These are phyloP conservation scores for Apeira syringaria DNA, from an alignment of 2,888 invertebrate genomes.

Conservation along the genomic window DNA sequence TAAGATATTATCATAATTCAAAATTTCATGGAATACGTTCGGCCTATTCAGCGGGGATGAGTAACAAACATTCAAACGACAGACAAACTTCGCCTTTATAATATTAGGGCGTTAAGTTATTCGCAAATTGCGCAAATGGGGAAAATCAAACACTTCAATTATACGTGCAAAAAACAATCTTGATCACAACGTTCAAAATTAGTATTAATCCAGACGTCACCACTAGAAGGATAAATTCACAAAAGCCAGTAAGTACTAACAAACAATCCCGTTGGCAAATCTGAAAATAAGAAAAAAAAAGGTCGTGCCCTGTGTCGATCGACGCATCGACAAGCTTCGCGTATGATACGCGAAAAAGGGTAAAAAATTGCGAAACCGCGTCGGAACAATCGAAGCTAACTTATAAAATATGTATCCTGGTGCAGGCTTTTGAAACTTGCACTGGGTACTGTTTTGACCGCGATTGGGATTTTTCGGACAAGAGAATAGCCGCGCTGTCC, in stretches of 20 bases:
- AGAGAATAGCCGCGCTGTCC: constrained; percentile 48
- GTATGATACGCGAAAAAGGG: constrained; percentile 65
- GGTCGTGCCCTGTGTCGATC: constrained; percentile 65
- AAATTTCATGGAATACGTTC: no score
- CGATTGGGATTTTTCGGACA: constrained; percentile 72
- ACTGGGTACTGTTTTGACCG: constrained; percentile 72
- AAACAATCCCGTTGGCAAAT: constrained; percentile 62
- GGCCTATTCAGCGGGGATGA: no score
- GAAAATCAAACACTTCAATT: no score
- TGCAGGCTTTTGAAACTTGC: constrained; percentile 75
- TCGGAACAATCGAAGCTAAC: constrained; percentile 81
- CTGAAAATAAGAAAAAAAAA: constrained; percentile 59
- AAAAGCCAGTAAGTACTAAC: constrained; percentile 46
- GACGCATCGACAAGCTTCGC: constrained; percentile 69
- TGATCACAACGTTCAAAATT: no score
- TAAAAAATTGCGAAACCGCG: constrained; percentile 55
- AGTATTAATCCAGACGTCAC: constrained; percentile 20
- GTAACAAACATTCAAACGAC: no score
- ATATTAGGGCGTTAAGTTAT: no score
- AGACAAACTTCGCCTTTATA: no score
- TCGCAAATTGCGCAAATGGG: no score
- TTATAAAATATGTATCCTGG: constrained; percentile 80
- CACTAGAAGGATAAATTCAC: constrained; percentile 25
- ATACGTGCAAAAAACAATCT: no score
- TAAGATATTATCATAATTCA: no score